These are phyloP conservation scores for Agapostemon virescens DNA, from an alignment of 2,888 invertebrate genomes.

Conservation along the genomic window DNA sequence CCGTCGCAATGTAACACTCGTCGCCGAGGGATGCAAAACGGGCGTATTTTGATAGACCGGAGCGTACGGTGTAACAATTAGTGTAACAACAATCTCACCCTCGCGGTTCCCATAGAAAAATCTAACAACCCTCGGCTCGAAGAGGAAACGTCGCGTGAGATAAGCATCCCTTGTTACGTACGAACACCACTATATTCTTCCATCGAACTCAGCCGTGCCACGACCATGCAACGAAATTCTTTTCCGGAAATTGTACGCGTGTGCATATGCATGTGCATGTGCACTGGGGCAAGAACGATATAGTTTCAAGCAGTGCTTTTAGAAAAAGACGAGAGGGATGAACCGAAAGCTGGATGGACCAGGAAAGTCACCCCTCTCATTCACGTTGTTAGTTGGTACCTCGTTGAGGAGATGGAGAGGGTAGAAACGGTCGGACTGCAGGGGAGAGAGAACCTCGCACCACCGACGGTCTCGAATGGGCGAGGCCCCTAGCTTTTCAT, in stretches of 20 bases:
- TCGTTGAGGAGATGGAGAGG: slow-evolving; percentile 49
- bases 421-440: slow-evolving; percentile 46
- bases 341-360: slow-evolving; percentile 13
- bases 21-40: slow-evolving; percentile 43
- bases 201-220: not conserved
- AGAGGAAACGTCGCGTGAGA: slow-evolving; percentile 52
- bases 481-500: slow-evolving; percentile 67
- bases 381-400: slow-evolving; percentile 61
- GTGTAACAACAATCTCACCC: slow-evolving; percentile 71
- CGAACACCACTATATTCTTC: slow-evolving; percentile 7
- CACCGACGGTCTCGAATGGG: slow-evolving; percentile 62
- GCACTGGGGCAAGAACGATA: slow-evolving; percentile 25
- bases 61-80: slow-evolving; percentile 73
- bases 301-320: slow-evolving; percentile 36
- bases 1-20: slow-evolving; percentile 16
- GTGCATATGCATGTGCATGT: not conserved
- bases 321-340: slow-evolving; percentile 26
- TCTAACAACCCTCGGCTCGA: slow-evolving; percentile 60
- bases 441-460: slow-evolving; percentile 53
- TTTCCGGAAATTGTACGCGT: not conserved
- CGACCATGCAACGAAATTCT: not conserved
- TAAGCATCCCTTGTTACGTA: slow-evolving; percentile 38
- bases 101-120: slow-evolving; percentile 51
- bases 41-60: slow-evolving; percentile 47
- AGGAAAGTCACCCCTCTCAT: slow-evolving; percentile 58